Conservation (phyloP, 2,888 invertebrate genomes). For the Pandemis corylana region DNA sequence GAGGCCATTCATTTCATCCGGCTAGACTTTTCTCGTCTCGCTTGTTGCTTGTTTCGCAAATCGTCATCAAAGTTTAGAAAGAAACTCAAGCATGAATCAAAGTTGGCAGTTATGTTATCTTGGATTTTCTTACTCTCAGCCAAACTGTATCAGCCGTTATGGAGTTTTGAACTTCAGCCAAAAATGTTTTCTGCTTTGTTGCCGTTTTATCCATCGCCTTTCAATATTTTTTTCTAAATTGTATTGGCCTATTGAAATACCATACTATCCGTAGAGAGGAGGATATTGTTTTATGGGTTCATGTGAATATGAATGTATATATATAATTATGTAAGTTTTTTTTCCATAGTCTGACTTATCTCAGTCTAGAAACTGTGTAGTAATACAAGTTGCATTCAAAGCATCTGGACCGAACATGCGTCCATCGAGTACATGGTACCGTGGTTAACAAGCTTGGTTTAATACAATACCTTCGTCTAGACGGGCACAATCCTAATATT, state of each 20-base stretch:
- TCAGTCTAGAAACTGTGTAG: neutral
- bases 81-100: constrained; percentile 6
- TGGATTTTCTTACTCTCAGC: neutral
- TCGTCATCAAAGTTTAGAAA: constrained; percentile 8
- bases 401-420: constrained; percentile 35
- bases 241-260: neutral
- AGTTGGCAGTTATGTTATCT: neutral
- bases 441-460: constrained; percentile 35
- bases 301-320: neutral
- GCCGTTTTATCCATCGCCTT: neutral
- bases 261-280: neutral
- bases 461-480: constrained; percentile 38
- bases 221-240: constrained; percentile 1
- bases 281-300: neutral
- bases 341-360: neutral
- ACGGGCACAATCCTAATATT: constrained; percentile 21
- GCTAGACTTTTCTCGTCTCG: constrained; percentile 29
- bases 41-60: constrained; percentile 11
- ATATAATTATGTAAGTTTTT: neutral
- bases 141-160: constrained; percentile 17
- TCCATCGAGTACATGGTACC: constrained; percentile 28
- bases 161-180: constrained; percentile 25
- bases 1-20: constrained; percentile 56
- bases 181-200: constrained; percentile 13
- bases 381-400: constrained; percentile 29